These are phyloP conservation scores for Xanthia icteritia DNA, from an alignment of 2,888 invertebrate genomes.

Conservation along the genomic window DNA sequence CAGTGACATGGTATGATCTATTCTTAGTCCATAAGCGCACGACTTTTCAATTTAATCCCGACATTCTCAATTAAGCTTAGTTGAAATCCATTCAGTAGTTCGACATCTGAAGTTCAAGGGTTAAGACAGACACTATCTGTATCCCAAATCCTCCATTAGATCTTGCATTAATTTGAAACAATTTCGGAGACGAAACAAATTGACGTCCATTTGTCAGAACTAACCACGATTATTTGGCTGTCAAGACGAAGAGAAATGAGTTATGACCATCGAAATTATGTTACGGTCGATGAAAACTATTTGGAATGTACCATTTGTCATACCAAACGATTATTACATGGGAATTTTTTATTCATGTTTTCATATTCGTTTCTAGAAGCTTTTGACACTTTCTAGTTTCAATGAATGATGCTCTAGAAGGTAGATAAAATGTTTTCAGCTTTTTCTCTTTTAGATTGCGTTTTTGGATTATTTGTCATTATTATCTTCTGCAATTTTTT, in stretches of 20 bases:
- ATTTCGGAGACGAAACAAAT: conserved; percentile 72
- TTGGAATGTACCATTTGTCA: conserved; percentile 58
- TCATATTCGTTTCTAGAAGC: conserved; percentile 19
- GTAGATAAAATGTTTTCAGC: neutral
- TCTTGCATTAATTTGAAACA: conserved; percentile 75
- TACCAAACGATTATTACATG: conserved; percentile 44
- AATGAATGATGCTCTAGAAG: conserved; percentile 8
- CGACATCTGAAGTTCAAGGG: conserved; percentile 73
- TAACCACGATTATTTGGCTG: conserved; percentile 65
- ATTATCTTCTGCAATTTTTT: neutral
- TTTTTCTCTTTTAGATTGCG: neutral
- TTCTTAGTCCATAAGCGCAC: conserved; percentile 14
- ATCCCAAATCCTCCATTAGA: conserved; percentile 65
- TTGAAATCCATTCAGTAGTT: conserved; percentile 64
- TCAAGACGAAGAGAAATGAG: conserved; percentile 65
- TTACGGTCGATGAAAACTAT: conserved; percentile 62
- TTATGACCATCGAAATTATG: conserved; percentile 64
- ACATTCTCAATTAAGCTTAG: conserved; percentile 65
- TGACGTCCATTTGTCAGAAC: conserved; percentile 67
- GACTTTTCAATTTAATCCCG: conserved; percentile 26
- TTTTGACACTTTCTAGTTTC: conserved; percentile 29
- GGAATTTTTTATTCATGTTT: conserved; percentile 34
- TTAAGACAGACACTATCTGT: conserved; percentile 72
- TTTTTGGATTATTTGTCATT: conserved; percentile 1
- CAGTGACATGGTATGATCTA: neutral